Percentiles rank a stretch among this genome's conserved stretches.
Evolutionary conservation across 2,113 vertebrate genomes (phyloP).

Genomic region (Forbesichthys papilliferus): DNA sequence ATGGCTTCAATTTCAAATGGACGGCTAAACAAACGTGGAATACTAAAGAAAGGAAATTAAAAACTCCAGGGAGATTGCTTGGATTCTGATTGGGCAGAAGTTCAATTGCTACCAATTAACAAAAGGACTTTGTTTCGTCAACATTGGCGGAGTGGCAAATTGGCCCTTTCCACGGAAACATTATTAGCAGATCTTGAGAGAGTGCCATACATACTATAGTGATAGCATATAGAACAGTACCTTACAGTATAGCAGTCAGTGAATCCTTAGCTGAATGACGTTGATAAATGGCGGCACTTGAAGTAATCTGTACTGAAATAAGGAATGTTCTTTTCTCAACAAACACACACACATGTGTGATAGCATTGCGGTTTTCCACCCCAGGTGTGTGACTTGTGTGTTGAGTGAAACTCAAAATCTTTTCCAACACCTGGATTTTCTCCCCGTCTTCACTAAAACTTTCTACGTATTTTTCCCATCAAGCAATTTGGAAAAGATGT

Average conservation of each 20-base stretch:
- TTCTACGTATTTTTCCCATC: slow-evolving; percentile 15
- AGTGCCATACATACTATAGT: background rate
- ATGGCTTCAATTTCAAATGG: background rate
- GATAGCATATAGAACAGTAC: background rate
- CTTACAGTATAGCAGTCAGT: background rate
- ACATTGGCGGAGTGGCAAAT: too few relatives aligned
- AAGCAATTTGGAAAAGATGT: slow-evolving; percentile 46
- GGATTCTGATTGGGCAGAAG: background rate
- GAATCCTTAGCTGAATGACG: background rate
- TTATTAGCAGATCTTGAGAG: too few relatives aligned
- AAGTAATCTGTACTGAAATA: background rate
- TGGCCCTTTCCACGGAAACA: too few relatives aligned
- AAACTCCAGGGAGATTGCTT: background rate
- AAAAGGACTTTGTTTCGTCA: too few relatives aligned
- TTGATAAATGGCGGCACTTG: slow-evolving; percentile 6
- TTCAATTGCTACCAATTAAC: too few relatives aligned
- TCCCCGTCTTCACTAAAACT: slow-evolving; percentile 18
- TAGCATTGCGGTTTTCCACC: slow-evolving; percentile 17
- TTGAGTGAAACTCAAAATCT: slow-evolving; percentile 1
- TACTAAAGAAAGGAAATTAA: background rate
- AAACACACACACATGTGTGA: slow-evolving; percentile 2
- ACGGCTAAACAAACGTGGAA: slow-evolving; percentile 1
- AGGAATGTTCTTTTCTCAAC: slow-evolving; percentile 4
- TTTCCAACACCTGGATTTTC: slow-evolving; percentile 21
- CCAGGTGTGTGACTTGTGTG: slow-evolving; percentile 35